Evolutionary conservation across 2,113 vertebrate species (phyloP).

Genomic region (Kobus ellipsiprymnus): DNA sequence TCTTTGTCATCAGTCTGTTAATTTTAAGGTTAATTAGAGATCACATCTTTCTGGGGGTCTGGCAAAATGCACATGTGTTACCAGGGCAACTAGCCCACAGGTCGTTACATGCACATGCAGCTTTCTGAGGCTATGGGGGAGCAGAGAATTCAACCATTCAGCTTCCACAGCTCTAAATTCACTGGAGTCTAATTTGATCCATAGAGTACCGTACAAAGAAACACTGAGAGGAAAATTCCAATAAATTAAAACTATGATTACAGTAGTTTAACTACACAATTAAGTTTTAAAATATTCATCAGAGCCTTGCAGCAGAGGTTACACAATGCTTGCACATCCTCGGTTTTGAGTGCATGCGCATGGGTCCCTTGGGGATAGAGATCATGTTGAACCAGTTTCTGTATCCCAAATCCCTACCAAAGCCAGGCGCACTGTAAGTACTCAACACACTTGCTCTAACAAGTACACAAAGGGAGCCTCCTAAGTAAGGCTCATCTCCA

Average conservation of each 20-base stretch:
- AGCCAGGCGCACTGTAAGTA: neutral
- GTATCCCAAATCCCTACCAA: neutral
- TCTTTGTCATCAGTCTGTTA: constrained; percentile 45
- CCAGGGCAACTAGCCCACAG: constrained; percentile 57
- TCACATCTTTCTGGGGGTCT: constrained; percentile 51
- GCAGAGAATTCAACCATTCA: neutral
- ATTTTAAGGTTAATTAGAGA: constrained; percentile 70
- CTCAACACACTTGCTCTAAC: neutral
- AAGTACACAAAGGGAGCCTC: neutral
- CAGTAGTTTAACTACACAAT: neutral
- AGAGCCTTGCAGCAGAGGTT: neutral
- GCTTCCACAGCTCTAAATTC: neutral
- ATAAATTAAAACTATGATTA: constrained; percentile 14
- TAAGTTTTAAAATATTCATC: constrained; percentile 23
- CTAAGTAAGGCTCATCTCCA: neutral
- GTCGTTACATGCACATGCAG: neutral
- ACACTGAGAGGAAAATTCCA: constrained; percentile 21
- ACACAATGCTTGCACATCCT: neutral
- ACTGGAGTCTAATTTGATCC: constrained; percentile 7
- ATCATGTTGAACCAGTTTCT: neutral
- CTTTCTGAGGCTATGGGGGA: neutral
- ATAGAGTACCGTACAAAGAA: neutral
- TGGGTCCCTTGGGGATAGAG: neutral
- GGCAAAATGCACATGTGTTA: constrained; percentile 54
- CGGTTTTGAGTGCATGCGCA: neutral